These are phyloP conservation scores for Craniophora ligustri DNA, from an alignment of 2,888 invertebrate genomes.

Conservation along the genomic window DNA sequence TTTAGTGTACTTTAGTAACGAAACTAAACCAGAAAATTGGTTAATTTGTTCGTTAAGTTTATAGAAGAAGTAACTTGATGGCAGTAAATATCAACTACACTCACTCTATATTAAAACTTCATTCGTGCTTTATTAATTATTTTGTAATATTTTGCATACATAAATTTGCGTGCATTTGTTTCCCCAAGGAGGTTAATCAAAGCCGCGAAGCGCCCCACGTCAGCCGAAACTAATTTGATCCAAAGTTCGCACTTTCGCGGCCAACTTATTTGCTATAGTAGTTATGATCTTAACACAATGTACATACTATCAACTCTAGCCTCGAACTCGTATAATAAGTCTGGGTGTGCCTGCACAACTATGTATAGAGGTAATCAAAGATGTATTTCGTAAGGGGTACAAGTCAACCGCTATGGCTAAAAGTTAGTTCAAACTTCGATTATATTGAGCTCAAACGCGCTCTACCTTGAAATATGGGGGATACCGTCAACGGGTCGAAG, in stretches of 20 bases:
- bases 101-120: constrained; percentile 30
- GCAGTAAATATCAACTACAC: constrained; percentile 36
- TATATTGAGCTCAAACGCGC: constrained; percentile 69
- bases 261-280: constrained; percentile 77
- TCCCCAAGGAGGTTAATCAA: constrained; percentile 78
- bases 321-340: constrained; percentile 62
- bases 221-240: constrained; percentile 82
- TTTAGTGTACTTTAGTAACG: background rate
- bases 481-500: constrained; percentile 56
- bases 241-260: constrained; percentile 75
- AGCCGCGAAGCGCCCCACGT: constrained; percentile 70
- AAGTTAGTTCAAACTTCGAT: constrained; percentile 77
- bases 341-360: constrained; percentile 55
- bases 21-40: background rate
- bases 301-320: constrained; percentile 68
- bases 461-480: constrained; percentile 82
- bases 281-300: constrained; percentile 79
- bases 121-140: constrained; percentile 27
- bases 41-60: background rate
- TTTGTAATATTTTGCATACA: constrained; percentile 33
- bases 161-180: constrained; percentile 66
- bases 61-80: constrained; percentile 2
- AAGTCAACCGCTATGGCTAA: constrained; percentile 69
- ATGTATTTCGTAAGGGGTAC: constrained; percentile 63
- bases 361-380: constrained; percentile 44